Conservation (phyloP, 2,113 vertebrate species). For the Geothlypis trichas region DNA sequence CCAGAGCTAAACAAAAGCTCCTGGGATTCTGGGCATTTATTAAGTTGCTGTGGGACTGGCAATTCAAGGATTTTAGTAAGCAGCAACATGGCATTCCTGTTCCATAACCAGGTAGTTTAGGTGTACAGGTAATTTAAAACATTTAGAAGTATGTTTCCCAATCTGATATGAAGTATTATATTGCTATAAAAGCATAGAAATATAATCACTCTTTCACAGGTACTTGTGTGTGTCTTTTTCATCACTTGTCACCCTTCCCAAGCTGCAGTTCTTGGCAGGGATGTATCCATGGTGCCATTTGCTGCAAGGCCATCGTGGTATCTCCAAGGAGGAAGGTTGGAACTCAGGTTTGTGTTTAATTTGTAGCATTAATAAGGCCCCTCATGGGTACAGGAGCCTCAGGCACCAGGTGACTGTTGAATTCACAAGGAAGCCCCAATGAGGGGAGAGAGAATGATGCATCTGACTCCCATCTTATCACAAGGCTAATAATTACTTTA, state of each 20-base stretch:
- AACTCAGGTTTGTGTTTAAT: background rate
- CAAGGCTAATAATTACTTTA: no score
- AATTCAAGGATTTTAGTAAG: background rate
- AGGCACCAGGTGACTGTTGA: background rate
- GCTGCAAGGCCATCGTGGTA: background rate
- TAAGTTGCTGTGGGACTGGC: background rate
- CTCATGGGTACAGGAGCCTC: background rate
- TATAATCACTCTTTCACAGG: slow-evolving; percentile 4
- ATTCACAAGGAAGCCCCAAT: no score
- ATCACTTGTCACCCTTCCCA: background rate
- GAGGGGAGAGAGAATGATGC: no score
- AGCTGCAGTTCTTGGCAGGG: background rate
- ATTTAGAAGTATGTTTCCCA: background rate
- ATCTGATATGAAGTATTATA: background rate
- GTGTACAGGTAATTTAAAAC: background rate
- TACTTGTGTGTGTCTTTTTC: background rate
- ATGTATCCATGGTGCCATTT: background rate
- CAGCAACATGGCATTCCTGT: background rate
- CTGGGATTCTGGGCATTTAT: background rate
- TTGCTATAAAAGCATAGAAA: slow-evolving; percentile 23
- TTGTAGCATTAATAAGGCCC: background rate
- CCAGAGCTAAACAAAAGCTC: background rate
- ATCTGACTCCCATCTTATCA: no score
- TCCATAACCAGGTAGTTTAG: background rate
- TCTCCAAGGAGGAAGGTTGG: background rate